These are phyloP conservation scores for Tuberolachnus salignus DNA, from an alignment of 2,888 invertebrate genomes.

Conservation along the genomic window DNA sequence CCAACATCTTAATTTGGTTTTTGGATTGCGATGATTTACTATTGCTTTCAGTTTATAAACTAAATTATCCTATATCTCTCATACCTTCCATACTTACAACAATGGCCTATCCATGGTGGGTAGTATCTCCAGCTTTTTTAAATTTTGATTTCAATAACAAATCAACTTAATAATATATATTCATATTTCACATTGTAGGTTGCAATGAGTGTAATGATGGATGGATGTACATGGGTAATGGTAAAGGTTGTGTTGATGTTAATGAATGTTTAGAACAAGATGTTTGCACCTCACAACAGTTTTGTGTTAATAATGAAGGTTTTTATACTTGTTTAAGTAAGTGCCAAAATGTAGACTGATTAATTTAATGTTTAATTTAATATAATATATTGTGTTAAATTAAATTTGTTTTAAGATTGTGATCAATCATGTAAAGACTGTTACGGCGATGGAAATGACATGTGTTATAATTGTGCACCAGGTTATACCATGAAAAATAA, in stretches of 20 bases:
- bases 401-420: constrained; percentile 67
- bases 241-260: constrained; percentile 78
- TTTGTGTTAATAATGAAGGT: constrained; percentile 89
- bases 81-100: no score
- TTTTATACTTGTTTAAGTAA: constrained; percentile 75
- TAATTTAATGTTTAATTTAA: not conserved
- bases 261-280: constrained; percentile 74
- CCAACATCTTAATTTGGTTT: no score
- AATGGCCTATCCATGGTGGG: no score
- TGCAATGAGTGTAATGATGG: constrained; percentile 74
- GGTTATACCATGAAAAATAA: constrained; percentile 70
- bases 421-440: constrained; percentile 85
- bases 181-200: constrained; percentile 61
- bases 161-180: not conserved
- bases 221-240: constrained; percentile 74
- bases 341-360: constrained; percentile 48
- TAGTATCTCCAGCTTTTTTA: no score
- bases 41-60: no score
- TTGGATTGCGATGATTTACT: no score
- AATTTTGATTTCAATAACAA: no score
- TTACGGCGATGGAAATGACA: constrained; percentile 87
- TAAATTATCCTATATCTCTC: no score
- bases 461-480: constrained; percentile 81
- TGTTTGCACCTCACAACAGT: constrained; percentile 70
- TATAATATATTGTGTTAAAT: no score